A percentile compares a stretch with the other conserved stretches of the same genome.
phyloP scores from a whole-genome alignment of 2,888 invertebrate genomes.

The Apodemia hepburni region DNA sequence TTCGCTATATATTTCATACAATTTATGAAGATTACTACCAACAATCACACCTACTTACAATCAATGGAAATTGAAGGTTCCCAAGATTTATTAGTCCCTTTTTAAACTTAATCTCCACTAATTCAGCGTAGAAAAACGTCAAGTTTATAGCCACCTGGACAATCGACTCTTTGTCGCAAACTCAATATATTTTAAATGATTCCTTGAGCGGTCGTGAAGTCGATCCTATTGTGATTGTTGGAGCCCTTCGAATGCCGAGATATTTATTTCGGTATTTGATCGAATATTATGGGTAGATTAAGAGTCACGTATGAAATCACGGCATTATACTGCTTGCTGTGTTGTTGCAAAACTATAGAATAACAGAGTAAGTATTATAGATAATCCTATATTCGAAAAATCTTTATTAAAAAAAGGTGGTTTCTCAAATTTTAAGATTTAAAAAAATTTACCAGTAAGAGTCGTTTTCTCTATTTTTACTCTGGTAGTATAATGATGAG shows the following conservation, averaged over 20 bases:
- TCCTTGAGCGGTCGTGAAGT: slow-evolving; percentile 54
- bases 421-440: background rate
- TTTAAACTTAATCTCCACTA: slow-evolving; percentile 73
- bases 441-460: too few species aligned
- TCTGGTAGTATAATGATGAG: too few species aligned
- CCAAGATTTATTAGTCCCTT: slow-evolving; percentile 72
- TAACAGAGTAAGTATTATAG: background rate
- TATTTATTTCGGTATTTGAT: slow-evolving; percentile 37
- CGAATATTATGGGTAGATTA: background rate
- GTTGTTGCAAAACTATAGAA: background rate
- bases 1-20: slow-evolving; percentile 33
- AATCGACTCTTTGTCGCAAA: slow-evolving; percentile 62
- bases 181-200: slow-evolving; percentile 78
- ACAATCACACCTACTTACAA: slow-evolving; percentile 62
- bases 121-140: slow-evolving; percentile 74
- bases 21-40: slow-evolving; percentile 71
- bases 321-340: background rate
- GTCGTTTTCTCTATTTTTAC: too few species aligned
- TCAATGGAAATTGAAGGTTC: slow-evolving; percentile 54
- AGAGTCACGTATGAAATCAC: background rate
- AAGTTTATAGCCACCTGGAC: slow-evolving; percentile 65
- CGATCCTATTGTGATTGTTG: slow-evolving; percentile 65
- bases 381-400: background rate
- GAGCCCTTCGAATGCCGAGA: slow-evolving; percentile 55
- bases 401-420: background rate